These are phyloP conservation scores for Laspeyria flexula DNA, from an alignment of 2,888 invertebrate species.

Conservation along the genomic window DNA sequence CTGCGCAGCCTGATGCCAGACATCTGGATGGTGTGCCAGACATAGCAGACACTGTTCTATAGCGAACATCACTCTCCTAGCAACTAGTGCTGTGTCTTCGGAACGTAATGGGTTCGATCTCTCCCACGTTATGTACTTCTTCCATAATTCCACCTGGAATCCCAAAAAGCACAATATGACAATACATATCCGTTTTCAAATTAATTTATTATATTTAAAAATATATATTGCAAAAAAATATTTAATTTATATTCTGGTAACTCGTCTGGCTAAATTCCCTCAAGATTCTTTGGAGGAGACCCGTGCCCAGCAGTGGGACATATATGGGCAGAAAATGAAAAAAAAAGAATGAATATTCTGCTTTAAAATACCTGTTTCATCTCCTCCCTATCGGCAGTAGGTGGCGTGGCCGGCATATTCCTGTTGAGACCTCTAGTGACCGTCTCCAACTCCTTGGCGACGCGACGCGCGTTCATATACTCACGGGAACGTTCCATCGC, in stretches of 20 bases:
- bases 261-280: too few species aligned
- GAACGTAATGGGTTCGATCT: slow-evolving; percentile 98
- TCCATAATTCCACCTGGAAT: slow-evolving; percentile 98
- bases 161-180: too few species aligned
- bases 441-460: slow-evolving; percentile 98
- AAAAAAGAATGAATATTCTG: too few species aligned
- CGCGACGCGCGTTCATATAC: slow-evolving; percentile 98
- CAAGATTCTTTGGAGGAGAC: too few species aligned
- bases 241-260: too few species aligned
- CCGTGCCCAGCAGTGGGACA: too few species aligned
- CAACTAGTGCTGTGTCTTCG: slow-evolving; percentile 97
- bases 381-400: slow-evolving; percentile 95
- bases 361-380: slow-evolving; percentile 96
- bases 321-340: too few species aligned
- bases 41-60: slow-evolving; percentile 99
- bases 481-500: slow-evolving; percentile 98
- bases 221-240: too few species aligned
- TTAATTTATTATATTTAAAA: too few species aligned
- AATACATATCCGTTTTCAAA: background rate
- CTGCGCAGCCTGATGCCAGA: slow-evolving; percentile 99
- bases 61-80: slow-evolving; percentile 98
- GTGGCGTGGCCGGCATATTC: slow-evolving; percentile 98
- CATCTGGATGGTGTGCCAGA: slow-evolving; percentile 98
- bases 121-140: slow-evolving; percentile 99
- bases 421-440: slow-evolving; percentile 97